A percentile compares a stretch with the other conserved stretches of the same genome.
Evolutionary conservation across 1,140 invertebrate species (phyloP).

Genomic region (Apolygus lucorum): DNA sequence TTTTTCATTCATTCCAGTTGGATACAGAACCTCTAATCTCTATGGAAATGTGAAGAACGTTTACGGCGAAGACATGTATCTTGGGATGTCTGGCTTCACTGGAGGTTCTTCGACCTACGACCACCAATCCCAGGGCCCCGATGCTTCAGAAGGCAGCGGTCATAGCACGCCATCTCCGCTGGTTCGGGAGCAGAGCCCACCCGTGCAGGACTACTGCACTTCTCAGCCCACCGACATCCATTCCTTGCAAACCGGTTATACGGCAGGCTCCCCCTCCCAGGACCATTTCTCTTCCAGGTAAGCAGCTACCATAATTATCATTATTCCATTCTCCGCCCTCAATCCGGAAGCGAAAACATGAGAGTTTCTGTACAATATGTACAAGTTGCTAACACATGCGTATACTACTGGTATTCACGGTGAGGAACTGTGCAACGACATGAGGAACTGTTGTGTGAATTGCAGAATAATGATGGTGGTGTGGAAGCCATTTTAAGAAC

Average conservation of each 20-base stretch:
- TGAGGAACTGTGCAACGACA: too few species aligned
- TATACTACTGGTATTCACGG: too few species aligned
- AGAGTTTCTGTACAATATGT: too few species aligned
- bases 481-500: too few species aligned
- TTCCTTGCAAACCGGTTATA: neutral
- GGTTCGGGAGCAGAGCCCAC: neutral
- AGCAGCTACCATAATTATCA: too few species aligned
- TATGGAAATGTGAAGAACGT: neutral
- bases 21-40: neutral
- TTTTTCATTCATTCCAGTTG: neutral
- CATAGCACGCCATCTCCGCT: conserved; percentile 13
- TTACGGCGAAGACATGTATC: neutral
- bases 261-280: neutral
- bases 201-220: neutral
- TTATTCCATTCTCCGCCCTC: neutral
- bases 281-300: neutral
- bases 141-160: conserved; percentile 17
- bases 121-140: neutral
- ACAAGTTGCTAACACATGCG: too few species aligned
- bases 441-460: too few species aligned
- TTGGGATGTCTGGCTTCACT: neutral
- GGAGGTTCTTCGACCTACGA: neutral
- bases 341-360: too few species aligned
- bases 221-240: conserved; percentile 8
- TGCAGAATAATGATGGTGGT: too few species aligned